A percentile compares a stretch with the other conserved stretches of the same genome.
Conservation (phyloP, 2,797 vertebrate genomes). For the Naso thynnoides region DNA sequence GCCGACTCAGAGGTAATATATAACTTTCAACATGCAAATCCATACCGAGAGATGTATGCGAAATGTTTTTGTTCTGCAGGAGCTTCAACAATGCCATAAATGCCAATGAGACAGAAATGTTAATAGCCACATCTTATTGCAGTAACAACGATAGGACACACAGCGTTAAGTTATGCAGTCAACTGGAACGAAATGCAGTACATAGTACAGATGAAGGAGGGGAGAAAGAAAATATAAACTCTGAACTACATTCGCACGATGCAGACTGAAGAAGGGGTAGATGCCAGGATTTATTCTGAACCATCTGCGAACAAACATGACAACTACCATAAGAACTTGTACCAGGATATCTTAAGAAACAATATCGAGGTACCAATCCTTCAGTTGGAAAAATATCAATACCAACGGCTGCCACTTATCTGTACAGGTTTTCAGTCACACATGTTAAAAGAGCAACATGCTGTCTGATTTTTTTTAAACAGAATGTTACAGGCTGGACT, state of each 20-base stretch:
- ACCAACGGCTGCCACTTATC: not conserved
- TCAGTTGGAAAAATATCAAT: not conserved
- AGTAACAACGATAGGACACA: conserved; percentile 40
- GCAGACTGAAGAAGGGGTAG: conserved; percentile 1
- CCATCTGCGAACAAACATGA: conserved; percentile 30
- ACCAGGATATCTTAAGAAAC: not conserved
- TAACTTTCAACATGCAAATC: no score
- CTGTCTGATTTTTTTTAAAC: not conserved
- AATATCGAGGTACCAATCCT: not conserved
- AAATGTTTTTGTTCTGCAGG: conserved; percentile 55
- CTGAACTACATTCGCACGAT: conserved; percentile 13
- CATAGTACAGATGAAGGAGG: conserved; percentile 27
- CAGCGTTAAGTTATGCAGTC: conserved; percentile 46
- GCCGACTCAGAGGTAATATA: no score
- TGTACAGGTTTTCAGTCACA: not conserved
- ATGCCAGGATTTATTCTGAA: conserved; percentile 5
- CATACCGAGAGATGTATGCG: conserved; percentile 10
- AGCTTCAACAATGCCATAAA: conserved; percentile 28
- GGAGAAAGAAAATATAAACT: no score
- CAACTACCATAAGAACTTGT: not conserved
- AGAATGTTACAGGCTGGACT: not conserved
- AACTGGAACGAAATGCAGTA: conserved; percentile 29
- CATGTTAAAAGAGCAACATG: not conserved
- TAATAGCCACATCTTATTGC: conserved; percentile 48
- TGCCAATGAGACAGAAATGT: conserved; percentile 41